These are phyloP conservation scores for Aphrocallistes beatrix DNA, from an alignment of 37 sponge, comb jelly and placozoan species.

Conservation along the genomic window DNA sequence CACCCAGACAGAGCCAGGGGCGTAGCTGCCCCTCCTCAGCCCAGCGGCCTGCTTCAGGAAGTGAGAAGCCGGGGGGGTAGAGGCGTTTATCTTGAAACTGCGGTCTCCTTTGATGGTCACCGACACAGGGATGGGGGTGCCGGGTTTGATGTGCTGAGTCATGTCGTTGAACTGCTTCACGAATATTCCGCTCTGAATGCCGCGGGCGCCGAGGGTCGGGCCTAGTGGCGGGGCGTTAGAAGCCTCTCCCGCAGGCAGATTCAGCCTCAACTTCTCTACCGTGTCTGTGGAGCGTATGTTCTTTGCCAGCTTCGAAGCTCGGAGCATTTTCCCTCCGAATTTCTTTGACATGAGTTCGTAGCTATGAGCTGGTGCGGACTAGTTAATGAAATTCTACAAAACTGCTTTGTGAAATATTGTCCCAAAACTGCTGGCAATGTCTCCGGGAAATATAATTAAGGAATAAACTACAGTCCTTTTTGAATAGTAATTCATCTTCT, in stretches of 20 bases:
- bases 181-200: slow-evolving; percentile 7
- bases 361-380: too few species aligned
- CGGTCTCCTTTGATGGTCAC: neutral
- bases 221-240: neutral
- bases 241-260: neutral
- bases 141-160: neutral
- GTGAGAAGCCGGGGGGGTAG: neutral
- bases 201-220: neutral
- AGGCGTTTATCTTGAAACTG: neutral
- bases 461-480: too few species aligned
- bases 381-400: too few species aligned
- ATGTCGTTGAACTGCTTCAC: neutral
- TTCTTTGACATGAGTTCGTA: neutral
- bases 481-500: too few species aligned
- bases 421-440: too few species aligned
- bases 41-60: slow-evolving; percentile 10
- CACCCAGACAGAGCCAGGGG: neutral
- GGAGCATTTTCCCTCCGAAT: neutral
- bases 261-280: neutral
- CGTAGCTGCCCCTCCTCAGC: neutral
- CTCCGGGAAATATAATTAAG: too few species aligned
- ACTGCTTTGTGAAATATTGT: too few species aligned
- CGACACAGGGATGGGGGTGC: neutral
- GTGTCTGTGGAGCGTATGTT: neutral
- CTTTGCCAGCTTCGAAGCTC: neutral